Percentiles rank a stretch among this genome's conserved stretches.
Conservation (phyloP, 2,113 vertebrate species). For the Mus pahari region DNA sequence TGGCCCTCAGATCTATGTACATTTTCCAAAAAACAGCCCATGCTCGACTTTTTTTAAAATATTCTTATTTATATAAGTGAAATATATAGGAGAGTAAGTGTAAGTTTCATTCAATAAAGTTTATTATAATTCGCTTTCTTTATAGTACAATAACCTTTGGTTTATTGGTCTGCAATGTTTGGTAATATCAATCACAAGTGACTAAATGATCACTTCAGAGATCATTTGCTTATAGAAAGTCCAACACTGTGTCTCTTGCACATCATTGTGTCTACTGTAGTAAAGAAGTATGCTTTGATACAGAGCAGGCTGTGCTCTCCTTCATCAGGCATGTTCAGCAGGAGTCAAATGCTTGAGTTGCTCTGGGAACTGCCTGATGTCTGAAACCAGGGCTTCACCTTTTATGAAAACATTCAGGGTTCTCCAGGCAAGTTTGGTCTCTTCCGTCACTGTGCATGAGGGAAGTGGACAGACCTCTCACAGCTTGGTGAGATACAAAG, state of each 20-base stretch:
- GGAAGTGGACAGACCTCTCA: background rate
- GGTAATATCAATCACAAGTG: background rate
- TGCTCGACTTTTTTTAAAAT: constrained; percentile 31
- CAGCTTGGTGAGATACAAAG: background rate
- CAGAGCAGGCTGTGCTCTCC: constrained; percentile 83
- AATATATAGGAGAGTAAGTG: background rate
- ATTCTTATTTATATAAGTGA: constrained; percentile 6
- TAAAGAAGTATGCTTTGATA: constrained; percentile 89
- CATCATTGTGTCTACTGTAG: constrained; percentile 87
- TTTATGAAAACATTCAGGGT: background rate
- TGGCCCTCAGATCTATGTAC: background rate
- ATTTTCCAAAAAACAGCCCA: constrained; percentile 43
- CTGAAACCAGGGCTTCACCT: background rate
- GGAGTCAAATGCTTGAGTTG: background rate
- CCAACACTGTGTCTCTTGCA: background rate
- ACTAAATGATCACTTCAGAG: background rate
- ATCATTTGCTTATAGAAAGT: constrained; percentile 43
- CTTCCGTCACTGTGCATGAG: too few species aligned
- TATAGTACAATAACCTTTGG: background rate
- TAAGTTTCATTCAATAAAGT: background rate
- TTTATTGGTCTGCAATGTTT: constrained; percentile 38
- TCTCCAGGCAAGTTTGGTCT: background rate
- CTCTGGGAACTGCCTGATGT: too few species aligned
- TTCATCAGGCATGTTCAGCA: constrained; percentile 55
- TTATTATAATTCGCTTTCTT: background rate